Evolutionary conservation across 1,140 invertebrate genomes (phyloP), one percentile per base, ranked within the genome.

Genomic region (Drosophila leontia): DNA sequence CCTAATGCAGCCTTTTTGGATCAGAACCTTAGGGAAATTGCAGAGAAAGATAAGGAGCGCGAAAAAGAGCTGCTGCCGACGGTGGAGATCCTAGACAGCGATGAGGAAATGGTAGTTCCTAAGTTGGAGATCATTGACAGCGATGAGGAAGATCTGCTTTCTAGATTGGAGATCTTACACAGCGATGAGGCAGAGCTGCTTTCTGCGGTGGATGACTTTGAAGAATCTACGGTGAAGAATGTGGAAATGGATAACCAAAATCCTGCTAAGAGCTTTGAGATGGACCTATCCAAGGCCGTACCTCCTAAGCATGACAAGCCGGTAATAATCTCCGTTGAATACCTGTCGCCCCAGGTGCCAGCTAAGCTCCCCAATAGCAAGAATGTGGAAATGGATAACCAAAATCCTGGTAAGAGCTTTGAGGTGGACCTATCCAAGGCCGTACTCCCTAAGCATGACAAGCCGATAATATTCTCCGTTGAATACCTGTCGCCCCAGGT

Each of bases 401-500:
- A 71, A 12, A 15, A 1, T 7, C 17, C 45, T 1, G 55, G 68
- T 1, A 35, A 70, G 3, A 6, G 26, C 26, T 29, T 29, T 29
- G 26, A 29, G 26, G 2, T 37, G 13, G 11, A 19, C 11, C 15
- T 41, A 15, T 0, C 15, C 9, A 47, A 44, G 3, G 53, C 64
- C 39, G 37, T 19, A 1, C 8, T 15, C 7, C n/a, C 7, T 7
- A 37, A 12, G 13, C 4, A 7, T 6, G 60, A 44, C 0, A 51
- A 42, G 1, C 35, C 11, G 3, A 12, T 64, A 8, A 50, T 29
- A 3, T 9, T 3, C 15, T 11, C 13, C 15, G 4, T 29, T 29
- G 72, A 83, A 41, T 68, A 63, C 13, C 61, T 87, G 0, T 60
- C 59, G 11, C 68, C 83, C 0, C n/a, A 17, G 8, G 7, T 9